Evolutionary conservation across 2,113 vertebrate genomes (phyloP).

Genomic region (Cephalophus harveyi): DNA sequence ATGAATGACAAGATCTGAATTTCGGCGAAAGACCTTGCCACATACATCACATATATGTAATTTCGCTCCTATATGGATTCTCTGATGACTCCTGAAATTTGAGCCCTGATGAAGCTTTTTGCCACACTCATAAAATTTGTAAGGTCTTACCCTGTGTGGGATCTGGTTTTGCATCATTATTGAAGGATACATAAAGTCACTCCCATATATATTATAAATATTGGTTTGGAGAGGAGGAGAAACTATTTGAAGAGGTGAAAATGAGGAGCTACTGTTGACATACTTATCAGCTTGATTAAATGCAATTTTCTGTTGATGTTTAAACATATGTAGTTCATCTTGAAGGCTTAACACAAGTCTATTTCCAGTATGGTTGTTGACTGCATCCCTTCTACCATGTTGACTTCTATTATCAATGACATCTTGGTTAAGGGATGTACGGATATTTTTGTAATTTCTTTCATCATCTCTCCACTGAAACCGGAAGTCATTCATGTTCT

Average conservation of each 20-base stretch:
- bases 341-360: background rate
- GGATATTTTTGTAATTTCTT: background rate
- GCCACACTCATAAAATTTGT: background rate
- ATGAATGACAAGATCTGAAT: background rate
- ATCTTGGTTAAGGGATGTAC: background rate
- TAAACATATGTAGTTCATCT: background rate
- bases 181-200: background rate
- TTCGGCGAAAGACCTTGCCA: background rate
- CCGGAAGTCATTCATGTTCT: background rate
- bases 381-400: background rate
- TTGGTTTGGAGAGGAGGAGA: background rate
- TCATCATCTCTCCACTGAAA: background rate
- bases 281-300: background rate
- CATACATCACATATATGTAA: background rate
- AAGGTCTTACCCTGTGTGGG: background rate
- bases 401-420: background rate
- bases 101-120: background rate
- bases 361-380: background rate
- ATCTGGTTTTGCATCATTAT: background rate
- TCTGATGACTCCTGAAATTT: background rate
- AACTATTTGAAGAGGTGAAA: background rate
- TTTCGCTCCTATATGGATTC: background rate
- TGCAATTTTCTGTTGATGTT: background rate
- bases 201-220: background rate
- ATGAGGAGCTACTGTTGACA: background rate